phyloP scores from a whole-genome alignment of 2,797 vertebrate genomes.

The Odontamblyopus rebecca region DNA sequence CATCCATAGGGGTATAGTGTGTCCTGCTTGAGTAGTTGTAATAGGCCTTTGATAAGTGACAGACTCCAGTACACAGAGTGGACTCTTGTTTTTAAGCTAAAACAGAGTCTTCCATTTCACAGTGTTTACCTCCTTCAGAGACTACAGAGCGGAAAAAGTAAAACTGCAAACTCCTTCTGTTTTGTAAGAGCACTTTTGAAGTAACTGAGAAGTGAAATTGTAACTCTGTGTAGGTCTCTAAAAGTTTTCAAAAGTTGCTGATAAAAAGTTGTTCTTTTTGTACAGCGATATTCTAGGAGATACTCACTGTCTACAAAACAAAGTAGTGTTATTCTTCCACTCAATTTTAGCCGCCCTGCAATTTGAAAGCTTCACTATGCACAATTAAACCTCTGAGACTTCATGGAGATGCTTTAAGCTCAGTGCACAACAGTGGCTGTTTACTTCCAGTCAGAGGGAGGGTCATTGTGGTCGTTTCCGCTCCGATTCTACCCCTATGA shows the following conservation, averaged over 20 bases:
- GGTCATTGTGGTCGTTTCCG: no score
- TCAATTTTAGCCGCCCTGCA: not conserved
- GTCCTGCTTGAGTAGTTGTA: not conserved
- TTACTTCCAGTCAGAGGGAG: no score
- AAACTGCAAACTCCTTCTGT: slow-evolving; percentile 5
- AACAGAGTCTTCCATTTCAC: not conserved
- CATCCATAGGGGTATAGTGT: not conserved
- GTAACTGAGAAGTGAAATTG: not conserved
- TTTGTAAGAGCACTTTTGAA: not conserved
- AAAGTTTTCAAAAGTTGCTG: not conserved
- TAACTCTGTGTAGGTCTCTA: not conserved
- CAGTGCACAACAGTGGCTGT: no score
- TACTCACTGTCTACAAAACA: not conserved
- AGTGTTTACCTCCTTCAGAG: slow-evolving; percentile 1
- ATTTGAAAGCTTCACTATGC: no score
- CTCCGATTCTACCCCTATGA: no score
- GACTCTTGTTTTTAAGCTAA: slow-evolving; percentile 3
- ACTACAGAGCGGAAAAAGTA: not conserved
- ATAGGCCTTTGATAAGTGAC: slow-evolving; percentile 5
- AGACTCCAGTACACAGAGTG: not conserved
- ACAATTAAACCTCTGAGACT: no score
- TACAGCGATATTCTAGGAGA: not conserved
- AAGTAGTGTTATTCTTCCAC: not conserved
- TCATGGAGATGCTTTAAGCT: not conserved
- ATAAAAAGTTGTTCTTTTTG: not conserved